A percentile compares a stretch with the other conserved stretches of the same genome.
Conservation (phyloP, 2,113 vertebrate genomes). For the Psophia crepitans region DNA sequence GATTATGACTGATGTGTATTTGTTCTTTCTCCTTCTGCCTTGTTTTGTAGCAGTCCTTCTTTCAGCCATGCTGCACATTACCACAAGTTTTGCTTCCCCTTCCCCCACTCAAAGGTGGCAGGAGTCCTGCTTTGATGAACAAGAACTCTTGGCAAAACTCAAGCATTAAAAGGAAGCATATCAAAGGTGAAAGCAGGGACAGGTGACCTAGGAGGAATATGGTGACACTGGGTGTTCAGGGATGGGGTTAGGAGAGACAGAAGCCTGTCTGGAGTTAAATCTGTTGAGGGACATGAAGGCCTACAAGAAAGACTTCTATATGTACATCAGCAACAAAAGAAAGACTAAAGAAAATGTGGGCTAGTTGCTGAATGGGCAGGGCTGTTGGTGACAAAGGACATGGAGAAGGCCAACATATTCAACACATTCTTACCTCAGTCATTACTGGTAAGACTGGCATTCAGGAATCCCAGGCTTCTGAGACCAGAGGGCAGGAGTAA, state of each 20-base stretch:
- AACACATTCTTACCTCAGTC: not conserved
- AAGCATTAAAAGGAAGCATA: not conserved
- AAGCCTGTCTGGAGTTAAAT: not conserved
- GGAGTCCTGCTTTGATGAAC: not conserved
- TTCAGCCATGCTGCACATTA: not conserved
- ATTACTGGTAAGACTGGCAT: not conserved
- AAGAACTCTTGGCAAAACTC: not conserved
- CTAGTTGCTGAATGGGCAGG: not conserved
- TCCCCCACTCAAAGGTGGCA: no score
- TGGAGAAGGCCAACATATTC: not conserved
- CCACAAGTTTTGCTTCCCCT: not conserved
- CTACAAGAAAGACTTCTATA: not conserved
- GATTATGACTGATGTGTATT: not conserved
- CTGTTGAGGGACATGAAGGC: no score
- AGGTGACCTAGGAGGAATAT: not conserved
- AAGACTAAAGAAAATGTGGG: not conserved
- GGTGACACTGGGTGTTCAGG: not conserved
- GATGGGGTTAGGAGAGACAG: not conserved
- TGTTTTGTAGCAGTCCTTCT: not conserved
- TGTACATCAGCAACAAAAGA: not conserved
- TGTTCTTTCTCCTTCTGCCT: not conserved
- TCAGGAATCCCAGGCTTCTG: not conserved
- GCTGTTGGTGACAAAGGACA: not conserved
- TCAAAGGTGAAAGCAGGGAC: not conserved
- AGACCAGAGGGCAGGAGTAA: not conserved